These are phyloP conservation scores for Callorhinus ursinus DNA, from an alignment of 2,113 vertebrate species.

Conservation along the genomic window DNA sequence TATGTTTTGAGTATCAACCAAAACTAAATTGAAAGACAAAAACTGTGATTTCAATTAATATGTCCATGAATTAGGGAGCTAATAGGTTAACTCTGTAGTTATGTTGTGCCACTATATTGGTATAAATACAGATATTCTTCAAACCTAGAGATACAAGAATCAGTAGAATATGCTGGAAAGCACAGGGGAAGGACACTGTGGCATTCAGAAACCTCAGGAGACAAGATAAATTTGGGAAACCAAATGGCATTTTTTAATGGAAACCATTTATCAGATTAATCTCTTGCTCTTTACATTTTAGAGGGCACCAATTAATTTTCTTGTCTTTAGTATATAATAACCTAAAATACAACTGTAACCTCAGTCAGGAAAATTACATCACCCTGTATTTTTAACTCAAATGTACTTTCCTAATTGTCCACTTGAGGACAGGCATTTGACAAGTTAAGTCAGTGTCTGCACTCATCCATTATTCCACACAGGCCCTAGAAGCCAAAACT, in stretches of 20 bases:
- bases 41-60: background rate
- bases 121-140: background rate
- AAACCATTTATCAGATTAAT: constrained; percentile 67
- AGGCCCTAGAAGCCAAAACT: background rate
- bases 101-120: background rate
- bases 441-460: background rate
- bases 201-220: constrained; percentile 35
- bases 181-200: background rate
- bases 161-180: background rate
- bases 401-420: constrained; percentile 59
- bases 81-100: background rate
- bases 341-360: constrained; percentile 46
- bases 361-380: constrained; percentile 47
- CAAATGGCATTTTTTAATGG: constrained; percentile 67
- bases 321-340: constrained; percentile 59
- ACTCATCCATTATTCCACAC: background rate
- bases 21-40: background rate
- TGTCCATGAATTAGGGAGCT: background rate
- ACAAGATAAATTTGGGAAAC: constrained; percentile 62
- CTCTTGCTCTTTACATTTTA: constrained; percentile 57
- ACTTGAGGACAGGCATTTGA: constrained; percentile 26
- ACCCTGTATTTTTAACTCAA: constrained; percentile 46
- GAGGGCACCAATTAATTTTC: constrained; percentile 64
- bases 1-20: background rate
- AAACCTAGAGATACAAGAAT: background rate